phyloP scores from a whole-genome alignment of 1,140 invertebrate species.

The Leptonema lineaticorne region DNA sequence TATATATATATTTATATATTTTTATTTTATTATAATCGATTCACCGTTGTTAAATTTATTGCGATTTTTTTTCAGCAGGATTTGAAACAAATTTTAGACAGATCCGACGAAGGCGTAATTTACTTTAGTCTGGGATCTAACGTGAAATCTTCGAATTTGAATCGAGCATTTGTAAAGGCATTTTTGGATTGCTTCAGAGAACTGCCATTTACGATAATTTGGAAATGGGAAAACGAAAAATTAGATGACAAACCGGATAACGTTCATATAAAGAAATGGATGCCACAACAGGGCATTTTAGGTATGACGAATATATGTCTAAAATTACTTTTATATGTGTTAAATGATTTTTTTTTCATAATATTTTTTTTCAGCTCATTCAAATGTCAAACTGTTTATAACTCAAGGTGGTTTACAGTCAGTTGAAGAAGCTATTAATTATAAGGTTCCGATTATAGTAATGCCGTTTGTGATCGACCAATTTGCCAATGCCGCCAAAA shows the following conservation, averaged over 20 bases:
- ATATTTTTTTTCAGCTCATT: constrained; percentile 50
- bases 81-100: constrained; percentile 44
- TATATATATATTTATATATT: neutral
- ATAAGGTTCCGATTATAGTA: constrained; percentile 58
- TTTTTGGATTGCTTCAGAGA: constrained; percentile 48
- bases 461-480: constrained; percentile 49
- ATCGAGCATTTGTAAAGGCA: constrained; percentile 27
- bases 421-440: constrained; percentile 58
- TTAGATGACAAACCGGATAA: constrained; percentile 52
- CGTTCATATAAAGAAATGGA: constrained; percentile 55
- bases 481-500: constrained; percentile 45
- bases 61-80: too few species aligned
- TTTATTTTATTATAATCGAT: constrained; percentile 35
- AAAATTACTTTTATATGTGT: too few species aligned
- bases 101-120: constrained; percentile 46
- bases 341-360: neutral
- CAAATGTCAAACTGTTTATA: constrained; percentile 58
- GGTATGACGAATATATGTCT: constrained; percentile 32
- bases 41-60: constrained; percentile 51
- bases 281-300: constrained; percentile 39
- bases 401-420: constrained; percentile 64
- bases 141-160: constrained; percentile 35
- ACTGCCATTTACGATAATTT: constrained; percentile 58
- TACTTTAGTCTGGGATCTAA: constrained; percentile 49
- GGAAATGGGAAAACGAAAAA: constrained; percentile 61